Base-by-base conservation (phyloP, 2,797 vertebrate genomes). In the Eremophila alpestris region DNA sequence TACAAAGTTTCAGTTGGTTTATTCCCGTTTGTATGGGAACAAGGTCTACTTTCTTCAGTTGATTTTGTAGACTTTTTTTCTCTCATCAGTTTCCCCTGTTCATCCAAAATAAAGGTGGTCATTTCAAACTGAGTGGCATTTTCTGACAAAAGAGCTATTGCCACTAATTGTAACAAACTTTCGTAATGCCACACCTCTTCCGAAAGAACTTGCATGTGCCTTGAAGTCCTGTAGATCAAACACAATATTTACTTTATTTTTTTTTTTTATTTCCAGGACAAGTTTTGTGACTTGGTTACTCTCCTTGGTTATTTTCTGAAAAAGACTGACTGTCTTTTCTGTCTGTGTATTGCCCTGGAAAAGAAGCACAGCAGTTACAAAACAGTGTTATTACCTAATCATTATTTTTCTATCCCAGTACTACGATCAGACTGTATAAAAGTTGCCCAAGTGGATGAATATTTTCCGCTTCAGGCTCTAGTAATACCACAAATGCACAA, bases 21-120 rank as follows among this genome's bases (percentile, higher is more conserved):
- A 73, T 76, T 90, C 14, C 40, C n/a, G 13, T 91, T 90, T 82
- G 34, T 63, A 79, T 45, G 45, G 63, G 70, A 73, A 89, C 7
- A 40, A 64, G 8, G 11, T 52, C 16, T 56, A 8, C 34, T 91
- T 4, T 41, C 32, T 70, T 84, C 38, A 41, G 32, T 1, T 74
- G 32, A 4, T 68, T 94, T 70, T 77, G 30, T 23, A 46, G 45
- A 46, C 5, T 7, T 41, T 49, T 73, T 85, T 88, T 27, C 32
- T 74, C 13, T 2, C 1, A 43, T 46, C 17, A 32, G 13, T 89
- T 96, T 59, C 22, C 4, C 2, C 2, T 59, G 17, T 49, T 73
- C 19, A 60, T 8, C 4, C 0, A 3, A 95, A 93, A 74, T 30
- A 63, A 17, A 76, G 7, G 6, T 40, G 22, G 3, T 26, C 0